Conservation (phyloP, 1,140 invertebrate species). For the Thereuonema tuberculata region DNA sequence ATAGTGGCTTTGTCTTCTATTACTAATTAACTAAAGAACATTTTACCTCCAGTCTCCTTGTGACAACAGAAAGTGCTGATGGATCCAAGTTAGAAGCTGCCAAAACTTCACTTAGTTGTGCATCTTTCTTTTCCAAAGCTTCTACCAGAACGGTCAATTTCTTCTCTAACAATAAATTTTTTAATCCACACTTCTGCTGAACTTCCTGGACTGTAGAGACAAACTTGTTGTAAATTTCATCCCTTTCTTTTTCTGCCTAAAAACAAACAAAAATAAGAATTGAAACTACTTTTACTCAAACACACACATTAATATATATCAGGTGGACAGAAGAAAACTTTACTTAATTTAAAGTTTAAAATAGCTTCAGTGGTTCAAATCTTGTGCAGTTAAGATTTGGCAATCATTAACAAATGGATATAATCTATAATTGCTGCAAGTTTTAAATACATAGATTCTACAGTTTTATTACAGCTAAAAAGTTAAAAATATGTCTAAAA, state of each 20-base stretch:
- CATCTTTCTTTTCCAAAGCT: conserved; percentile 51
- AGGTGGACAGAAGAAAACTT: background rate
- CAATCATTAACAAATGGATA: no score
- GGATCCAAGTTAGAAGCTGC: conserved; percentile 44
- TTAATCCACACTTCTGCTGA: conserved; percentile 64
- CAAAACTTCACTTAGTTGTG: conserved; percentile 50
- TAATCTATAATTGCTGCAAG: no score
- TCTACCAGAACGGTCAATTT: conserved; percentile 51
- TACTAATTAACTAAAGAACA: no score
- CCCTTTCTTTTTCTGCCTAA: conserved; percentile 53
- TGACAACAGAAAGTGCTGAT: conserved; percentile 39
- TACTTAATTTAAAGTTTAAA: background rate
- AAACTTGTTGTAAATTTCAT: conserved; percentile 62
- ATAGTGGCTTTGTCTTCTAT: no score
- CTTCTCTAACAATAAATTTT: conserved; percentile 57
- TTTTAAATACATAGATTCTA: no score
- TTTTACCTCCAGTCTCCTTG: conserved; percentile 48
- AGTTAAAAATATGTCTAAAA: no score
- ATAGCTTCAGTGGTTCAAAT: no score
- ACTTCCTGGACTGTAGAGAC: conserved; percentile 65
- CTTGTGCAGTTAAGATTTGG: no score
- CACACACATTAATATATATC: no score
- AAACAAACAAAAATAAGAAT: conserved; percentile 13
- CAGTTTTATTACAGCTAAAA: no score
- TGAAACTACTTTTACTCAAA: no score